phyloP scores from a whole-genome alignment of 2,888 invertebrate genomes.

The Andrena trimmerana region DNA sequence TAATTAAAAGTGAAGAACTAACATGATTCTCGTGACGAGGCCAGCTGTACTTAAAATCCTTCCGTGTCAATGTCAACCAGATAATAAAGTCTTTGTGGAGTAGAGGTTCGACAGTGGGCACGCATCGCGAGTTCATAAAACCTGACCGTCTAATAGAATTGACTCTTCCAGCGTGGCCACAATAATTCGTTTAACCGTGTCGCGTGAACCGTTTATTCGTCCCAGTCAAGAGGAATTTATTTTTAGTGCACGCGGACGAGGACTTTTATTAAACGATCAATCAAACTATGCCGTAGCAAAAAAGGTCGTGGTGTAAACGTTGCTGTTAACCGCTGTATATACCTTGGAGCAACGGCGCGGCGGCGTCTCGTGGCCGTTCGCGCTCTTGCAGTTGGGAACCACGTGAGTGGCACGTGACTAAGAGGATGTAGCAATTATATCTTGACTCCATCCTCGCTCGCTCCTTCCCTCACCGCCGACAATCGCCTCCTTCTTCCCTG shows the following conservation, averaged over 20 bases:
- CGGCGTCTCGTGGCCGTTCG: slow-evolving; percentile 62
- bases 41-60: neutral
- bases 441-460: slow-evolving; percentile 76
- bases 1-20: neutral
- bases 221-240: slow-evolving; percentile 37
- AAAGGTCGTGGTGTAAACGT: slow-evolving; percentile 63
- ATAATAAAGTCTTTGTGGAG: neutral
- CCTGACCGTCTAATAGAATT: slow-evolving; percentile 41
- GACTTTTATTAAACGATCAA: slow-evolving; percentile 64
- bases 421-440: slow-evolving; percentile 82
- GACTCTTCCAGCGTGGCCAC: slow-evolving; percentile 16
- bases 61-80: neutral
- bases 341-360: slow-evolving; percentile 56
- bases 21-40: neutral
- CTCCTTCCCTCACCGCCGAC: slow-evolving; percentile 55
- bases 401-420: slow-evolving; percentile 82
- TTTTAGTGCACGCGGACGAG: slow-evolving; percentile 30
- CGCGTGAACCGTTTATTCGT: slow-evolving; percentile 45
- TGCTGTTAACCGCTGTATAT: slow-evolving; percentile 53
- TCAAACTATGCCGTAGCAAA: slow-evolving; percentile 58
- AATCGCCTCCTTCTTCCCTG: slow-evolving; percentile 56
- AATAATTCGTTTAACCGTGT: slow-evolving; percentile 47
- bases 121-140: slow-evolving; percentile 21
- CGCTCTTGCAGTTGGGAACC: slow-evolving; percentile 78
- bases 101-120: neutral